Evolutionary conservation across 2,113 vertebrate species (phyloP), one percentile per base, ranked within the genome.

Genomic region (Tursiops truncatus): DNA sequence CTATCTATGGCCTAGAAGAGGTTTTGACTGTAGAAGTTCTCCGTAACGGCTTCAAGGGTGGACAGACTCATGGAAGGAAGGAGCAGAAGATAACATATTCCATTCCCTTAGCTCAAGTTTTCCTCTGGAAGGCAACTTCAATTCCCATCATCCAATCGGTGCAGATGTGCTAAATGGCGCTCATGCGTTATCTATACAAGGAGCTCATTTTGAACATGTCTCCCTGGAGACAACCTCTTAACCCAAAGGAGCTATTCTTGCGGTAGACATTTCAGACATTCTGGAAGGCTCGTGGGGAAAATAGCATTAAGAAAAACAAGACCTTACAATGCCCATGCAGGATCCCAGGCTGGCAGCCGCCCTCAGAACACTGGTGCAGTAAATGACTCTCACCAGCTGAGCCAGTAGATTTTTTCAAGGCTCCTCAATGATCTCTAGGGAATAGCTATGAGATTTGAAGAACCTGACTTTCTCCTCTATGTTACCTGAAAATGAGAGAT

Each of bases 221-320:
- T 97, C 95, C 95, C 96, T 79, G 41, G 96, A 97, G 96, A 97
- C 62, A 97, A 97, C 93, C 93, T 96, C 91, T 88, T 82, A 96
- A 94, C 96, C 85, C 96, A 95, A 53, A 83, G 97, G 97, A 85
- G 81, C n/a, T 38, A 96, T 97, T 94, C 87, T 94, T 74, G 65
- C 14, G 41, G 76, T 65, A 96, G 91, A 95, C 60, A 88, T 79
- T 92, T 96, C 96, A 96, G 80, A 92, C 76, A 96, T 94, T 96
- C 81, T 90, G 56, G 87, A 91, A 97, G 63, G 20, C 71, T 95
- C 60, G 38, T 73, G 77, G 86, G 91, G 41, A 90, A 97, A 90
- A 97, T 50, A 87, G 73, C 90, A 90, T 89, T 92, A 97, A 97
- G 74, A 87, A 89, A 95, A 97, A 79, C 71, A 94, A 83, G 58